A percentile compares a stretch with the other conserved stretches of the same genome.
These are phyloP conservation scores for Drosophila tripunctata DNA, from an alignment of 2,888 invertebrate genomes.

Conservation along the genomic window DNA sequence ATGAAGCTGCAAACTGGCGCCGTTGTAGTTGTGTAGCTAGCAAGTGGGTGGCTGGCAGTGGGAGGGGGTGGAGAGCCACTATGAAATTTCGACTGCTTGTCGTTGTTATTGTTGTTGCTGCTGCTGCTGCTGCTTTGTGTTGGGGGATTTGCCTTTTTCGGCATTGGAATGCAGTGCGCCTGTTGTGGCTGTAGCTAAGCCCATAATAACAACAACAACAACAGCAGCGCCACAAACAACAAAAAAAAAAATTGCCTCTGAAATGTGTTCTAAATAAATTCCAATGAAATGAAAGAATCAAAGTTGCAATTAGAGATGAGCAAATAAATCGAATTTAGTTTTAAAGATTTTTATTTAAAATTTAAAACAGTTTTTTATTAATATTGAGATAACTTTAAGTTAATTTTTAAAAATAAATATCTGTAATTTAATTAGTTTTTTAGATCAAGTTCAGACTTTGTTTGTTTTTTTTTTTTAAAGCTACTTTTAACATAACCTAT, in stretches of 20 bases:
- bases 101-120: slow-evolving; percentile 36
- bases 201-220: slow-evolving; percentile 42
- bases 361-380: too few species aligned
- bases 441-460: too few species aligned
- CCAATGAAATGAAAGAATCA: slow-evolving; percentile 76
- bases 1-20: slow-evolving; percentile 55
- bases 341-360: neutral
- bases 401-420: too few species aligned
- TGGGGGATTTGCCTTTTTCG: slow-evolving; percentile 76
- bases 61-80: slow-evolving; percentile 45
- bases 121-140: slow-evolving; percentile 27
- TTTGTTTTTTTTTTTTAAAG: neutral
- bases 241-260: slow-evolving; percentile 37
- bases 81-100: slow-evolving; percentile 62
- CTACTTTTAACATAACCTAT: too few species aligned
- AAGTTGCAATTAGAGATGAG: slow-evolving; percentile 31
- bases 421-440: too few species aligned
- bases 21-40: slow-evolving; percentile 42
- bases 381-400: too few species aligned
- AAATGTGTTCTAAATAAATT: slow-evolving; percentile 83
- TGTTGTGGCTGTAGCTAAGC: slow-evolving; percentile 49
- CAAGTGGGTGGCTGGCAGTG: slow-evolving; percentile 20
- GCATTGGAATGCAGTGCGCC: slow-evolving; percentile 74
- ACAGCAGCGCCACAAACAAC: slow-evolving; percentile 37
- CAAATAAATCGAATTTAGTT: neutral